These are phyloP conservation scores for Seriola dumerili DNA, from an alignment of 2,113 vertebrate genomes.

Conservation along the genomic window DNA sequence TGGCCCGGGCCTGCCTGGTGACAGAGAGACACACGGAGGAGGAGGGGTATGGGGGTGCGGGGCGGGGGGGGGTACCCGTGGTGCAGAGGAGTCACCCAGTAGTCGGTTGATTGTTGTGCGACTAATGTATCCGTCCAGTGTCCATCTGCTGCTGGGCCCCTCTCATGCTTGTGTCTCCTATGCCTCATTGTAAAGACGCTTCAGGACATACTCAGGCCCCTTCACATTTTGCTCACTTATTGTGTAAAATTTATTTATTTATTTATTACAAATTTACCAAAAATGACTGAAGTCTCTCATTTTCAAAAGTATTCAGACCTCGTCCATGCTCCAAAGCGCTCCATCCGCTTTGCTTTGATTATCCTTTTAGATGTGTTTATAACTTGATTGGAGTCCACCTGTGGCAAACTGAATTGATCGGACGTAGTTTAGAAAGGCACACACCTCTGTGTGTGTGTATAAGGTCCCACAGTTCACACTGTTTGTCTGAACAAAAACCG, in stretches of 20 bases:
- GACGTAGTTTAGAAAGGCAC: too few relatives aligned
- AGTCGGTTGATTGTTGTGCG: slow-evolving; percentile 69
- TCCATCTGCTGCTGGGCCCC: slow-evolving; percentile 71
- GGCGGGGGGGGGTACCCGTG: slow-evolving; percentile 8
- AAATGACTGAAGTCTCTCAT: too few relatives aligned
- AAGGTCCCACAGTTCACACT: too few relatives aligned
- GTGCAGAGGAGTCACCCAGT: slow-evolving; percentile 56
- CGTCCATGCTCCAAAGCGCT: too few relatives aligned
- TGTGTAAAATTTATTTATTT: background rate
- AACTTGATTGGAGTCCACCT: too few relatives aligned
- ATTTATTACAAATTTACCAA: too few relatives aligned
- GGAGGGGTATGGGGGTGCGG: background rate
- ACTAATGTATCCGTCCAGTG: slow-evolving; percentile 72
- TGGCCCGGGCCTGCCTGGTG: slow-evolving; percentile 67
- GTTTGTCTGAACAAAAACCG: too few relatives aligned
- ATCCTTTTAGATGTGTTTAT: too few relatives aligned
- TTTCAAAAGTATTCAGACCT: too few relatives aligned
- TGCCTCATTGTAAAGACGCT: background rate
- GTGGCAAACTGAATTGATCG: too few relatives aligned
- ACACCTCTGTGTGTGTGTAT: too few relatives aligned
- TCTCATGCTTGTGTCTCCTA: slow-evolving; percentile 20
- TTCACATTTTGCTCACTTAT: background rate
- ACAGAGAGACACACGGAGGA: slow-evolving; percentile 24
- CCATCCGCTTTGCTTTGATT: too few relatives aligned
- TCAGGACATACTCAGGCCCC: background rate